Evolutionary conservation across 1,140 invertebrate genomes (phyloP).

Genomic region (Doryteuthis pealeii): DNA sequence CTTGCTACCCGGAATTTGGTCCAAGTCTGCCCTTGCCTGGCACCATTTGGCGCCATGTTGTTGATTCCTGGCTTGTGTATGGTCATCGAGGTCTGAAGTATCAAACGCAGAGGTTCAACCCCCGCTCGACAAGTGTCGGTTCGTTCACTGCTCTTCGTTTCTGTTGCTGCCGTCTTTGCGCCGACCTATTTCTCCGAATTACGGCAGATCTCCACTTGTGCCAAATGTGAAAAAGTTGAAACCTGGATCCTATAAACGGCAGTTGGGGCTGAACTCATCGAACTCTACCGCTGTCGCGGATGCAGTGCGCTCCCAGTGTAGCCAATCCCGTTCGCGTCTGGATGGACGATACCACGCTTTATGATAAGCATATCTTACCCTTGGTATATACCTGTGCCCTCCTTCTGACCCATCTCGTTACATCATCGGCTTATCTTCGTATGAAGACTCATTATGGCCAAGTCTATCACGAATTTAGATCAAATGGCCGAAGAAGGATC

Average conservation of each 20-base stretch:
- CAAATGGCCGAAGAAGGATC: conserved; percentile 29
- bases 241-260: conserved; percentile 9
- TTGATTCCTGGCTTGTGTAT: conserved; percentile 51
- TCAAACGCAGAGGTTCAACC: conserved; percentile 52
- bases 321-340: conserved; percentile 39
- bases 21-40: conserved; percentile 50
- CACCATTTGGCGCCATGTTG: conserved; percentile 21
- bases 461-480: conserved; percentile 44
- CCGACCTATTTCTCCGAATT: conserved; percentile 52
- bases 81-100: conserved; percentile 52
- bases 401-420: conserved; percentile 51
- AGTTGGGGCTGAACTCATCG: neutral
- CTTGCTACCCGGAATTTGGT: conserved; percentile 52
- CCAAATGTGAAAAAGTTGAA: conserved; percentile 36
- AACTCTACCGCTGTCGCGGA: conserved; percentile 24
- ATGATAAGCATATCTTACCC: conserved; percentile 44
- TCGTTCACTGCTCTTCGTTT: conserved; percentile 52
- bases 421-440: conserved; percentile 50
- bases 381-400: conserved; percentile 46
- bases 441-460: conserved; percentile 52
- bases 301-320: conserved; percentile 40
- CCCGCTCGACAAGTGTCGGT: conserved; percentile 48
- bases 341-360: conserved; percentile 44
- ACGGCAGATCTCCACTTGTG: conserved; percentile 46
- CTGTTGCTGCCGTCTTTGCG: conserved; percentile 51